Conservation (phyloP, 2,888 invertebrate species). For the Dermolepida albohirtum region DNA sequence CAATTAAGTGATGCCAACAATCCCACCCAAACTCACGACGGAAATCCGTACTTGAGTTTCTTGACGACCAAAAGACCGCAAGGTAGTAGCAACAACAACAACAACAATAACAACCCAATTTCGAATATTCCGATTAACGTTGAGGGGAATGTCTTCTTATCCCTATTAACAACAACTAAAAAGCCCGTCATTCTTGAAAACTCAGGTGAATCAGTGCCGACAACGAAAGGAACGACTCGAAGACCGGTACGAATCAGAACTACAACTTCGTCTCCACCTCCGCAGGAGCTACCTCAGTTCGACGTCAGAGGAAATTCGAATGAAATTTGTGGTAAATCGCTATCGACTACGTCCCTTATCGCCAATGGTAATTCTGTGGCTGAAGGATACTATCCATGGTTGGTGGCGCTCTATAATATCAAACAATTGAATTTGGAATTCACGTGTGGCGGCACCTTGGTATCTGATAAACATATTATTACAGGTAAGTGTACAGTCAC, state of each 20-base stretch:
- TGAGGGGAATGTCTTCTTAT: not conserved
- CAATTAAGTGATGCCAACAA: conserved; percentile 27
- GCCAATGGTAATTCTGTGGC: conserved; percentile 56
- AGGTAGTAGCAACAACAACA: not conserved
- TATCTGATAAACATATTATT: conserved; percentile 59
- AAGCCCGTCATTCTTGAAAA: no score
- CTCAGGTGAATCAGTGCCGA: not conserved
- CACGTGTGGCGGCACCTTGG: conserved; percentile 61
- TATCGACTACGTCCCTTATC: conserved; percentile 57
- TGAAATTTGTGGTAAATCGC: conserved; percentile 55
- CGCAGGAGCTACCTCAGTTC: conserved; percentile 20
- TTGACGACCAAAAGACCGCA: not conserved
- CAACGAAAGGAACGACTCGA: conserved; percentile 8
- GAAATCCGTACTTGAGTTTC: conserved; percentile 25
- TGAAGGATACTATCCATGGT: conserved; percentile 62
- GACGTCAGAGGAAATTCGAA: conserved; percentile 17
- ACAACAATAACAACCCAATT: not conserved
- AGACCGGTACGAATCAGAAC: not conserved
- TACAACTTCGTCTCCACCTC: not conserved
- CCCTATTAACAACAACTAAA: no score
- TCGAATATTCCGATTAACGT: not conserved
- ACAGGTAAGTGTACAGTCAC: conserved; percentile 60
- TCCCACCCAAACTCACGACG: conserved; percentile 29
- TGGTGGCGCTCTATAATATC: conserved; percentile 60
- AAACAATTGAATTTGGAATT: conserved; percentile 59